These are phyloP conservation scores for Hipparchia semele DNA, from an alignment of 2,888 invertebrate genomes.

Conservation along the genomic window DNA sequence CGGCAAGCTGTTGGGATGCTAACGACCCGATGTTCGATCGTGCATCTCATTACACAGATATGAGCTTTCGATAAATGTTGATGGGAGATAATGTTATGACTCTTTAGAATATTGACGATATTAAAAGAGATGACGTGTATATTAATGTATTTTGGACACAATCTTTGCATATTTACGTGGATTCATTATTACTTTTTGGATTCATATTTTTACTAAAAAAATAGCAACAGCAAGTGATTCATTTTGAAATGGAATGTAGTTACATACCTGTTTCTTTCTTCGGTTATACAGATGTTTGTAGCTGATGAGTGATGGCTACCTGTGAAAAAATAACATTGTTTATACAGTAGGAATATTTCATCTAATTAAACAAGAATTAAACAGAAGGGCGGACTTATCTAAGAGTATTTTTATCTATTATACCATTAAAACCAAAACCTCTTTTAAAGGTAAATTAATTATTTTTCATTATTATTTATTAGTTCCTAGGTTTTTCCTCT, in stretches of 20 bases:
- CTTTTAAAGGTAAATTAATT: too few relatives aligned
- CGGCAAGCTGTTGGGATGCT: constrained; percentile 28
- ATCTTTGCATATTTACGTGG: neutral
- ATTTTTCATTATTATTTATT: too few relatives aligned
- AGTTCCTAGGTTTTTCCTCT: too few relatives aligned
- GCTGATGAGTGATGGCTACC: constrained; percentile 3
- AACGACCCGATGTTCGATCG: constrained; percentile 36
- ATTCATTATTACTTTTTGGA: neutral
- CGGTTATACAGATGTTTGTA: neutral
- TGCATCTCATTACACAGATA: constrained; percentile 35
- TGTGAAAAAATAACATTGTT: neutral
- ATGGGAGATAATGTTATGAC: constrained; percentile 24
- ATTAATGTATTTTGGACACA: too few relatives aligned
- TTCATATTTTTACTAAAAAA: neutral
- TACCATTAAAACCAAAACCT: too few relatives aligned
- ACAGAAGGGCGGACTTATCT: too few relatives aligned
- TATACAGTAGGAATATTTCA: too few relatives aligned
- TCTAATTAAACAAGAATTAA: too few relatives aligned
- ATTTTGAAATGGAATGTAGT: neutral
- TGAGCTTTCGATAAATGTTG: constrained; percentile 38
- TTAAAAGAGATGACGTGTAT: neutral
- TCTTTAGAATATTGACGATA: constrained; percentile 32
- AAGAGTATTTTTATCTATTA: too few relatives aligned
- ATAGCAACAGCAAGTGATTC: neutral
- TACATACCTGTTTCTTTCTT: neutral